phyloP scores from a whole-genome alignment of 2,113 vertebrate genomes.

The Bufo gargarizans region DNA sequence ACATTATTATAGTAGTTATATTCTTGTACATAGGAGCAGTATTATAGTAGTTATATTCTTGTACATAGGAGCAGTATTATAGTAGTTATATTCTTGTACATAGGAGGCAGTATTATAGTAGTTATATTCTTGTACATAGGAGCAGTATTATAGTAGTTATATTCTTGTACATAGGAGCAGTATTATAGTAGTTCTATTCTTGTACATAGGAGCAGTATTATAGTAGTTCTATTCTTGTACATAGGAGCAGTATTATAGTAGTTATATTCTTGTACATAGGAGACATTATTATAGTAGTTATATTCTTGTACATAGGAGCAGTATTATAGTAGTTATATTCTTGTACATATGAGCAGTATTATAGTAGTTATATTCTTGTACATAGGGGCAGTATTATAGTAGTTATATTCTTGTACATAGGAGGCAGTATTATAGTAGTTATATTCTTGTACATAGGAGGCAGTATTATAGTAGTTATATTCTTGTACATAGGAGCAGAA shows the following conservation, averaged over 20 bases:
- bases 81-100: no score
- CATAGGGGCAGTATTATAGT: no score
- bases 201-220: no score
- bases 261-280: background rate
- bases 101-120: background rate
- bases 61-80: no score
- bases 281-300: background rate
- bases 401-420: background rate
- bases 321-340: no score
- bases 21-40: background rate
- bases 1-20: background rate
- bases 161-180: background rate
- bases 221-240: no score
- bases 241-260: background rate
- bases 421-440: background rate
- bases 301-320: background rate
- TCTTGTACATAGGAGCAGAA: no score
- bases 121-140: background rate
- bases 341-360: no score
- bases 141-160: background rate
- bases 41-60: no score
- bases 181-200: no score
- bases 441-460: background rate
- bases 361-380: no score
- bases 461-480: no score